Evolutionary conservation across 2,113 vertebrate species (phyloP).

Genomic region (Delphinus delphis): DNA sequence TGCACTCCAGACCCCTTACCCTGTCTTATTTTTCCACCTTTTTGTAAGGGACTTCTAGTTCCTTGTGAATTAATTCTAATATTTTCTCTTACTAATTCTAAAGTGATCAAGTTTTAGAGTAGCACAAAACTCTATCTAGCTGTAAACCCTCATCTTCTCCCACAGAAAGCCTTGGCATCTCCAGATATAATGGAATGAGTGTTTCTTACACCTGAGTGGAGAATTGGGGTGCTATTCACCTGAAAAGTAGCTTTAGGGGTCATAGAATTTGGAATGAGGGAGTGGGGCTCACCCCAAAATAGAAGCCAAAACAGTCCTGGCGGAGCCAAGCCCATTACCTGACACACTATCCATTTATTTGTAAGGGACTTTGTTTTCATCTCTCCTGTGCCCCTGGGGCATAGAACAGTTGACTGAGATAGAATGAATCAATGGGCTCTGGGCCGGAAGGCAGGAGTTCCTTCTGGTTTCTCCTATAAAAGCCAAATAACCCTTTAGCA

Average conservation of each 20-base stretch:
- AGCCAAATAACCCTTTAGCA: not conserved
- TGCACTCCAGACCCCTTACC: not conserved
- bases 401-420: not conserved
- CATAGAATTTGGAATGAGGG: not conserved
- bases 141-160: not conserved
- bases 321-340: not conserved
- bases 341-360: not conserved
- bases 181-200: not conserved
- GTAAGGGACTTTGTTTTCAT: slow-evolving; percentile 40
- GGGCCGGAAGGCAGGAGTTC: not conserved
- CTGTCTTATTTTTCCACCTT: not conserved
- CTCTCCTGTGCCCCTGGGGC: not conserved
- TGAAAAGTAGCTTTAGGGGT: not conserved
- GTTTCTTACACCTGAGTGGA: not conserved
- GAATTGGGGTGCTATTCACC: not conserved
- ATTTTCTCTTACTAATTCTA: slow-evolving; percentile 39
- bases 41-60: slow-evolving; percentile 10
- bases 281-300: not conserved
- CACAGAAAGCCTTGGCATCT: not conserved
- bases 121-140: not conserved
- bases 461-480: not conserved
- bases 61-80: not conserved
- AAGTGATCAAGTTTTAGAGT: slow-evolving; percentile 29
- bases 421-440: slow-evolving; percentile 25
- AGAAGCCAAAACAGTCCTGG: slow-evolving; percentile 17